These are phyloP conservation scores for Agrochola litura DNA, from an alignment of 2,888 invertebrate genomes.

Conservation along the genomic window DNA sequence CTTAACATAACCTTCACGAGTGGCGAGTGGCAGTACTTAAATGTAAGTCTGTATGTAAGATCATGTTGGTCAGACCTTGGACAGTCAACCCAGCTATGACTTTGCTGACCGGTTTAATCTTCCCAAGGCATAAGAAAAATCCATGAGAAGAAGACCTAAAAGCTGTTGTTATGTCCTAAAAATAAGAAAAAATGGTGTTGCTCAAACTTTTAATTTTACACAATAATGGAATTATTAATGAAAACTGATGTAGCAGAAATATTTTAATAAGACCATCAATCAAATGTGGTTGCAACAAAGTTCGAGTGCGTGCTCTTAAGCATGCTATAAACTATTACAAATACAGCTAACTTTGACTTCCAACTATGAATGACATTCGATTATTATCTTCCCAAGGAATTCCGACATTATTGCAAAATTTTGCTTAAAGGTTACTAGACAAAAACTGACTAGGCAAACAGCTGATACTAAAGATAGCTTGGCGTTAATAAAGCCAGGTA, in stretches of 20 bases:
- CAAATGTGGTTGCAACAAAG: background rate
- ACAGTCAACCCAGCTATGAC: background rate
- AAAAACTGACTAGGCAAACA: conserved; percentile 36
- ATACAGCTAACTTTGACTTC: conserved; percentile 13
- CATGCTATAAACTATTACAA: conserved; percentile 4
- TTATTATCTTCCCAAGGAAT: conserved; percentile 45
- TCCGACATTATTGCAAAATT: conserved; percentile 10
- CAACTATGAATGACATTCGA: conserved; percentile 45
- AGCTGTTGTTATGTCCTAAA: background rate
- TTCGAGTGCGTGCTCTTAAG: background rate
- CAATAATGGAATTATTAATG: background rate
- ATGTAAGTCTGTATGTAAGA: background rate
- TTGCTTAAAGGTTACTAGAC: conserved; percentile 36
- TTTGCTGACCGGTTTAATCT: background rate
- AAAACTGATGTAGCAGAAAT: background rate
- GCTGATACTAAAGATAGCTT: conserved; percentile 49
- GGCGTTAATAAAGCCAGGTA: conserved; percentile 43
- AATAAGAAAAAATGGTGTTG: background rate
- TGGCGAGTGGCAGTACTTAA: background rate
- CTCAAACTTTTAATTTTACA: background rate
- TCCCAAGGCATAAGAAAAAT: background rate
- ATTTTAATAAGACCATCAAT: conserved; percentile 27
- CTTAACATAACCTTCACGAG: background rate
- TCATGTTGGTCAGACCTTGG: background rate
- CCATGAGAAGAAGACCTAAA: background rate